phyloP scores from a whole-genome alignment of 2,888 invertebrate genomes.

The Ophion obscuratus region DNA sequence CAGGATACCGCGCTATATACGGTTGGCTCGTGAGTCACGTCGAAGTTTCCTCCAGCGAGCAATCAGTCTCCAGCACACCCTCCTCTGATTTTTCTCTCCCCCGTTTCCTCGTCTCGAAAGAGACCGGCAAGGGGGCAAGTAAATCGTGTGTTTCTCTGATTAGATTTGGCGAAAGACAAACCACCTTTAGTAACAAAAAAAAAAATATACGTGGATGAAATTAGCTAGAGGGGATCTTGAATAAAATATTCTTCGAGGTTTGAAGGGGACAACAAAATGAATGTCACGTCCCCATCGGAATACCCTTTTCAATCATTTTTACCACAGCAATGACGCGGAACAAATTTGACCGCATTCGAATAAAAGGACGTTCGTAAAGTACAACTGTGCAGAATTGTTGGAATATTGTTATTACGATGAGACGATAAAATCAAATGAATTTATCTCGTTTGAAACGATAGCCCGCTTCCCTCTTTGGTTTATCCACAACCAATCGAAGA shows the following conservation, averaged over 20 bases:
- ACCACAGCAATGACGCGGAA: background rate
- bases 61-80: conserved; percentile 53
- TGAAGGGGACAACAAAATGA: background rate
- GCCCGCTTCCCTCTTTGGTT: background rate
- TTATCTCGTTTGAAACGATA: background rate
- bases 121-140: conserved; percentile 20
- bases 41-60: conserved; percentile 56
- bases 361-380: no score
- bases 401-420: background rate
- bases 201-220: background rate
- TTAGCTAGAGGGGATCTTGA: background rate
- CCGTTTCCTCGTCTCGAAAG: conserved; percentile 4
- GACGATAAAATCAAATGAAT: background rate
- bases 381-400: background rate
- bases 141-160: conserved; percentile 57
- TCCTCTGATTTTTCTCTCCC: conserved; percentile 30
- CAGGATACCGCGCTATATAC: conserved; percentile 42
- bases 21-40: conserved; percentile 60
- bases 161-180: conserved; percentile 53
- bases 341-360: background rate
- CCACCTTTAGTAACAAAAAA: conserved; percentile 36
- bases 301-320: background rate
- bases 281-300: background rate
- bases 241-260: background rate
- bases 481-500: background rate